Percentiles rank a stretch among this genome's conserved stretches.
phyloP scores from a whole-genome alignment of 2,888 invertebrate genomes.

The Lypha dubia region DNA sequence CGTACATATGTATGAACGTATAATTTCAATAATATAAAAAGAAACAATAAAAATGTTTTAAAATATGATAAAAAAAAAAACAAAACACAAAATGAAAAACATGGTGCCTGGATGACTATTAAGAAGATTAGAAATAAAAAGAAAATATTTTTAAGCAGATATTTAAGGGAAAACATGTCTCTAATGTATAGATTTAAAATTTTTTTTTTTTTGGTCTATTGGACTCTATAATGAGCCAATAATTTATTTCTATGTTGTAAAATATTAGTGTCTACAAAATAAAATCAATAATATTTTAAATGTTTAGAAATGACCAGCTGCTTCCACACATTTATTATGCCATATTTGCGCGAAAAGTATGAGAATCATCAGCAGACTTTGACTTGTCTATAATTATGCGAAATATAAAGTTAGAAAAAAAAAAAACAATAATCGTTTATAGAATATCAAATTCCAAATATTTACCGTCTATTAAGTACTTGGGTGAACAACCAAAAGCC shows the following conservation, averaged over 20 bases:
- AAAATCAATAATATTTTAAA: conserved; percentile 47
- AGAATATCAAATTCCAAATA: conserved; percentile 36
- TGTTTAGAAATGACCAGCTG: background rate
- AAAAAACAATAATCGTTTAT: background rate
- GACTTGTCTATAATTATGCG: conserved; percentile 12
- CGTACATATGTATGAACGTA: background rate
- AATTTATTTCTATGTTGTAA: background rate
- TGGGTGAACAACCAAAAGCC: conserved; percentile 13
- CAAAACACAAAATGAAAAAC: background rate
- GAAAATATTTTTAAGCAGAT: conserved; percentile 10
- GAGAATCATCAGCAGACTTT: conserved; percentile 57
- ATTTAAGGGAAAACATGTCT: conserved; percentile 1
- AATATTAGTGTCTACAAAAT: conserved; percentile 18
- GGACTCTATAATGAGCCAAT: background rate
- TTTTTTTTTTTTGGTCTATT: background rate
- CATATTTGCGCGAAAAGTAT: background rate
- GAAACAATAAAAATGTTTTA: conserved; percentile 29
- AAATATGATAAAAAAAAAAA: conserved; percentile 3
- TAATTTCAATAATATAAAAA: background rate
- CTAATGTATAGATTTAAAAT: background rate
- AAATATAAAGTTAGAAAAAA: background rate
- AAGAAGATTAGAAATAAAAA: conserved; percentile 32
- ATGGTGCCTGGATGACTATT: conserved; percentile 33
- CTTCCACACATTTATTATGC: background rate
- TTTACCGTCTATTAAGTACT: conserved; percentile 14